A percentile compares a stretch with the other conserved stretches of the same genome.
phyloP scores from a whole-genome alignment of 2,888 invertebrate genomes.

The Synergus gifuensis region DNA sequence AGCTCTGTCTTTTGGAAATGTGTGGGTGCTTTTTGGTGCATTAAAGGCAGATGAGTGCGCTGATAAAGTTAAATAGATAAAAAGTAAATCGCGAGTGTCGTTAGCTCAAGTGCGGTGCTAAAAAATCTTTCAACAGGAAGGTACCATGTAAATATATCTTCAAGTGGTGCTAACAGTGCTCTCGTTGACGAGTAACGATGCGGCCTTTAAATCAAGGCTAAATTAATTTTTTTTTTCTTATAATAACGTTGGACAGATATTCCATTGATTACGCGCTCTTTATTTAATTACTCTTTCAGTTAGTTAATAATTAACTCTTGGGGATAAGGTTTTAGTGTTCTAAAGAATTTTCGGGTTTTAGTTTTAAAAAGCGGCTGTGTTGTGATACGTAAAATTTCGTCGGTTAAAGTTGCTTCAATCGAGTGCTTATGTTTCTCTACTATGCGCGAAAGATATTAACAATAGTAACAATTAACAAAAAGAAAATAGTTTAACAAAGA shows the following conservation, averaged over 20 bases:
- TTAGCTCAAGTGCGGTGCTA: slow-evolving; percentile 44
- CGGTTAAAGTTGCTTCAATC: neutral
- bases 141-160: slow-evolving; percentile 9
- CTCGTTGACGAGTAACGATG: neutral
- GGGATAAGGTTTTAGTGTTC: neutral
- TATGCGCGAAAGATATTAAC: slow-evolving; percentile 12
- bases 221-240: neutral
- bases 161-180: slow-evolving; percentile 34
- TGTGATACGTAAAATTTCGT: slow-evolving; percentile 26
- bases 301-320: neutral
- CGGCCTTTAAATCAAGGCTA: neutral
- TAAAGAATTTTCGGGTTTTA: neutral
- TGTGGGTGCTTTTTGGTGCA: slow-evolving; percentile 43
- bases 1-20: neutral
- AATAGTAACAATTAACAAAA: slow-evolving; percentile 4
- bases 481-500: slow-evolving; percentile 9
- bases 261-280: neutral
- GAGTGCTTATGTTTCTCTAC: slow-evolving; percentile 38
- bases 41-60: slow-evolving; percentile 45
- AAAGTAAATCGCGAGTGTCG: slow-evolving; percentile 39
- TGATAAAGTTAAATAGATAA: slow-evolving; percentile 39
- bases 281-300: neutral
- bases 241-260: neutral
- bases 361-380: slow-evolving; percentile 29
- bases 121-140: slow-evolving; percentile 34